phyloP scores from a whole-genome alignment of 1,140 invertebrate species.

The Calliphora vicina region DNA sequence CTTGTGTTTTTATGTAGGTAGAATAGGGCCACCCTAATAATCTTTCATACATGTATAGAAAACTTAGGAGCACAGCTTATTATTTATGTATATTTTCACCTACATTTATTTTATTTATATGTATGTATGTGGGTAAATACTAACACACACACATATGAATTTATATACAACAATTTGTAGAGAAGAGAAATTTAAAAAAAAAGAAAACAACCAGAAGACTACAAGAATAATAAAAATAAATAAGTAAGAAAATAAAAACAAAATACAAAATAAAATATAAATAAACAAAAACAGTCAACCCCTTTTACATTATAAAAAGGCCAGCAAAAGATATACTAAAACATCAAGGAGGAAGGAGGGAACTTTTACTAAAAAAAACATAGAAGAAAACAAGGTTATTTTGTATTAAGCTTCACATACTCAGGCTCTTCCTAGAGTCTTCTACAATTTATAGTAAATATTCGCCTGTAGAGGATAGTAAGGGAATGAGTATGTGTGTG shows the following conservation, averaged over 20 bases:
- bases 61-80: too few species aligned
- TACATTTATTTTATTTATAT: slow-evolving; percentile 33
- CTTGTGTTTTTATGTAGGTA: too few species aligned
- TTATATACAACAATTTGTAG: not conserved
- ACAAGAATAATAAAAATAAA: not conserved
- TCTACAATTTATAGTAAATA: too few species aligned
- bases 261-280: not conserved
- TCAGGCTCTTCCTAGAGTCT: too few species aligned
- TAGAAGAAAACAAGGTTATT: slow-evolving; percentile 1
- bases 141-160: not conserved
- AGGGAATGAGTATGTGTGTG: not conserved
- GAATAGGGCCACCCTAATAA: too few species aligned
- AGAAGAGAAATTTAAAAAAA: not conserved
- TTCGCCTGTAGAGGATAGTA: too few species aligned
- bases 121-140: not conserved
- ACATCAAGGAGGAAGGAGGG: not conserved
- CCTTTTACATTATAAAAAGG: not conserved
- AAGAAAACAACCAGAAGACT: not conserved
- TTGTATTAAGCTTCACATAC: not conserved
- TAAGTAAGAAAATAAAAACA: not conserved
- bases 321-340: too few species aligned
- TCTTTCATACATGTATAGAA: too few species aligned
- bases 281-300: not conserved
- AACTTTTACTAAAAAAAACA: not conserved
- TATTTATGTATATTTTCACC: slow-evolving; percentile 34